A percentile compares a stretch with the other conserved stretches of the same genome.
Conservation (phyloP, 2,888 invertebrate genomes). For the Nymphalis urticae region DNA sequence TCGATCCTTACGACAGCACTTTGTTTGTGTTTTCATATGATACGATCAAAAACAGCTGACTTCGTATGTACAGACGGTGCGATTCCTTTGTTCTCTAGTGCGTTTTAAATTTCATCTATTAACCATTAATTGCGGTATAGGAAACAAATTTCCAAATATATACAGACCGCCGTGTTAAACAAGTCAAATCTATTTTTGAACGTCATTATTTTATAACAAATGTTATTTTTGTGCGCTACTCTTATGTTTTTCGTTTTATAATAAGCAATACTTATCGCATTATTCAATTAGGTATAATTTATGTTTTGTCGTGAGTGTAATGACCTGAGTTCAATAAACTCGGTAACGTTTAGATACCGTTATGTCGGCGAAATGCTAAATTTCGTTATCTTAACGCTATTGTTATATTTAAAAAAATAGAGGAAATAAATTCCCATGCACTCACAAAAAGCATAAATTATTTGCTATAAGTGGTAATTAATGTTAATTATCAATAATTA, state of each 20-base stretch:
- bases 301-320: slow-evolving; percentile 24
- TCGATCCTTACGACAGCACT: slow-evolving; percentile 41
- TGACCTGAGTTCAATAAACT: slow-evolving; percentile 41
- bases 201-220: slow-evolving; percentile 16
- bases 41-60: slow-evolving; percentile 84
- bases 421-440: not conserved
- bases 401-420: not conserved
- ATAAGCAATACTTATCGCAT: slow-evolving; percentile 17
- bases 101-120: slow-evolving; percentile 19
- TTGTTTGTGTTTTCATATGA: slow-evolving; percentile 77
- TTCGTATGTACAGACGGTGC: slow-evolving; percentile 47
- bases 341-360: slow-evolving; percentile 38
- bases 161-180: slow-evolving; percentile 13
- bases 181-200: slow-evolving; percentile 39
- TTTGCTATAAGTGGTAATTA: not conserved
- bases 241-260: slow-evolving; percentile 12
- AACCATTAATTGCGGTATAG: not conserved
- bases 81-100: slow-evolving; percentile 63
- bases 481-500: not conserved
- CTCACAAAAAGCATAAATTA: not conserved
- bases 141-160: not conserved
- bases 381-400: not conserved
- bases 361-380: slow-evolving; percentile 23
- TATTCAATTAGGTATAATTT: slow-evolving; percentile 21
- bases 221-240: not conserved